Evolutionary conservation across 2,797 vertebrate genomes (phyloP).

Genomic region (Rhinatrema bivittatum): DNA sequence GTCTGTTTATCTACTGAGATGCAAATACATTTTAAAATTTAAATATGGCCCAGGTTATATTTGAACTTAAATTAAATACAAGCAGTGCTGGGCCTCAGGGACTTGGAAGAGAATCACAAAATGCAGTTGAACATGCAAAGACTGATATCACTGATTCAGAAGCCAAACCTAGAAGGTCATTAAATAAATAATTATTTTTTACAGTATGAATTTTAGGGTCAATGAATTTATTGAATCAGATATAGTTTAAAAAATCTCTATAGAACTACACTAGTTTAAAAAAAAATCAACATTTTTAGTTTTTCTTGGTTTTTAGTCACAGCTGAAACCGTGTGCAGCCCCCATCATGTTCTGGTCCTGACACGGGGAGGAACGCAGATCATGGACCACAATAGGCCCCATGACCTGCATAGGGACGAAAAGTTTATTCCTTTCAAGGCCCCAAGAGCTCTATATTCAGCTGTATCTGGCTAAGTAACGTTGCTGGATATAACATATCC

Average conservation of each 20-base stretch:
- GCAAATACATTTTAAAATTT: constrained; percentile 14
- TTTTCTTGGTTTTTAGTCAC: not conserved
- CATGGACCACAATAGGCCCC: too few species aligned
- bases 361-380: too few species aligned
- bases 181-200: too few species aligned
- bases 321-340: too few species aligned
- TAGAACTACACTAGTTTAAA: not conserved
- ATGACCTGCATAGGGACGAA: too few species aligned
- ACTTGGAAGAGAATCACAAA: constrained; percentile 10
- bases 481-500: too few species aligned
- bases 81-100: constrained; percentile 3
- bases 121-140: constrained; percentile 11
- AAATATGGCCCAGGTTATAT: constrained; percentile 2
- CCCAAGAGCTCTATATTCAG: too few species aligned
- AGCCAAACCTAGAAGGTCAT: not conserved
- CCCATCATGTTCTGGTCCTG: too few species aligned
- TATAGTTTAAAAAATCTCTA: not conserved
- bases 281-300: not conserved
- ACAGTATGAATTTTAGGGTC: too few species aligned
- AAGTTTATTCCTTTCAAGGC: too few species aligned
- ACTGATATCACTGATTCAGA: constrained; percentile 3
- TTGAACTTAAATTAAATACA: constrained; percentile 17
- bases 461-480: too few species aligned
- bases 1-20: constrained; percentile 7
- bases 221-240: too few species aligned